phyloP scores from a whole-genome alignment of 2,113 vertebrate species.

The Jacana jacana region DNA sequence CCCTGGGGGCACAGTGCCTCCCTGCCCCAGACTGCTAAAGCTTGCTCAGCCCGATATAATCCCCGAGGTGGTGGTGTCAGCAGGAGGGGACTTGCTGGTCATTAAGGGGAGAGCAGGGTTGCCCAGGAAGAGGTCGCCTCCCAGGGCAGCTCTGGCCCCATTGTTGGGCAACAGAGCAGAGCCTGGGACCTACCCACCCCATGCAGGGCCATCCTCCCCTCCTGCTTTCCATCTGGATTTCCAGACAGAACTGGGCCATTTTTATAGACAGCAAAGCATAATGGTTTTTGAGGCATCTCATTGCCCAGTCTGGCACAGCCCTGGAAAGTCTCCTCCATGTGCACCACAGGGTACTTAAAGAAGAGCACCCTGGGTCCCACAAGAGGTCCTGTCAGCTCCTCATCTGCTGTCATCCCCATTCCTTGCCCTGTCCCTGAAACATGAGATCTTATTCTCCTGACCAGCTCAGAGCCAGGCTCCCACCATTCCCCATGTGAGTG shows the following conservation, averaged over 20 bases:
- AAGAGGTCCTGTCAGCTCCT: background rate
- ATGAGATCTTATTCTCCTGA: background rate
- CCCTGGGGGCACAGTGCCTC: background rate
- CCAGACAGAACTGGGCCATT: background rate
- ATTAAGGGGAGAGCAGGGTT: background rate
- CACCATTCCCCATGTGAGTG: accelerated
- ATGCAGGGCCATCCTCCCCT: background rate
- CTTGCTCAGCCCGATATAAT: background rate
- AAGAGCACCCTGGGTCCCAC: background rate
- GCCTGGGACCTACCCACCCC: accelerated
- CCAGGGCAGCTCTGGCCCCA: accelerated
- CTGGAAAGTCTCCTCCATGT: background rate
- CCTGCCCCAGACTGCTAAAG: background rate
- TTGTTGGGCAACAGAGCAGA: background rate
- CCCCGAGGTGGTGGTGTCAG: accelerated
- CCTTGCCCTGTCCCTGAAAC: background rate
- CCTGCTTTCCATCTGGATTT: background rate
- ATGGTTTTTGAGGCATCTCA: background rate
- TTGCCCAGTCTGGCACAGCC: background rate
- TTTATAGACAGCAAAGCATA: accelerated
- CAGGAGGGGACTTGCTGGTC: background rate
- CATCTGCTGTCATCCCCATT: background rate
- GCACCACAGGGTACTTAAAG: background rate
- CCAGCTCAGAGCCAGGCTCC: background rate
- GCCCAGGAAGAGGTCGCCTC: background rate